Conservation (phyloP, 2,797 vertebrate species). For the Alcedo atthis region DNA sequence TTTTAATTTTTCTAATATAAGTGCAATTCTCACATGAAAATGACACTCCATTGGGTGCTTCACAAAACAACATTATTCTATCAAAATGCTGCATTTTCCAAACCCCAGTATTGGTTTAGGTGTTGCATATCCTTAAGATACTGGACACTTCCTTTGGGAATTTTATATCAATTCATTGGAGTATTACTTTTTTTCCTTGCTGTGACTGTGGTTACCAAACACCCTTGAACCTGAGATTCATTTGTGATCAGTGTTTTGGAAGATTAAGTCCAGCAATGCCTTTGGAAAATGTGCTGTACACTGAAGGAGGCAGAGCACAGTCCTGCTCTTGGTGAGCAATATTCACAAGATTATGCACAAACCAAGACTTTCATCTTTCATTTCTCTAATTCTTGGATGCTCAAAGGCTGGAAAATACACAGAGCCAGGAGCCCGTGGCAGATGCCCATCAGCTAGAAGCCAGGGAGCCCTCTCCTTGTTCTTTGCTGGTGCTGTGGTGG, state of each 20-base stretch:
- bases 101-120: background rate
- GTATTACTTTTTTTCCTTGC: background rate
- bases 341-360: fast-evolving
- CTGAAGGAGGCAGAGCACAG: background rate
- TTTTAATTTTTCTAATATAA: background rate
- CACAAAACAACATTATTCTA: background rate
- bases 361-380: background rate
- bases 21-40: background rate
- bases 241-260: background rate
- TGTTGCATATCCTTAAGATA: background rate
- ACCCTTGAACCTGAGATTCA: background rate
- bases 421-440: background rate
- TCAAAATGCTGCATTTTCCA: background rate
- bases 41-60: background rate
- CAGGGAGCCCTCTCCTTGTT: background rate
- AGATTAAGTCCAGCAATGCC: background rate
- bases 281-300: background rate
- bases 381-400: background rate
- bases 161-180: background rate
- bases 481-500: background rate
- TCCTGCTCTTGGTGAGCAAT: background rate
- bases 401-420: background rate
- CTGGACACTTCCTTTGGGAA: background rate
- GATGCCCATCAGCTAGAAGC: background rate
- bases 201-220: background rate